phyloP scores from a whole-genome alignment of 2,113 vertebrate species.

The Himantopus leucocephalus region DNA sequence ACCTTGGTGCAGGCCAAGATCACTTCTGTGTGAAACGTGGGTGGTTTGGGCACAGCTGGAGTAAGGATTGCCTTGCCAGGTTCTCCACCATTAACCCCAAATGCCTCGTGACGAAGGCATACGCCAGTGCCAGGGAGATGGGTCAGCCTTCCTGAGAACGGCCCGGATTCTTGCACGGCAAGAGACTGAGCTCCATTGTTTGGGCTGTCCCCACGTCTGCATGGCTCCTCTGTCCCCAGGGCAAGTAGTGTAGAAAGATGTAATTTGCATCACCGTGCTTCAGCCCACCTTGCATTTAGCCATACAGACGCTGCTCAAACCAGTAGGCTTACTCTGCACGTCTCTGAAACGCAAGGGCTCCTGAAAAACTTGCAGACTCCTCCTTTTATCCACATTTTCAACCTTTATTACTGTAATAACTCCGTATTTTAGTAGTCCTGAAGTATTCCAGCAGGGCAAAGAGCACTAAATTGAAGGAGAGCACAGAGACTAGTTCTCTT shows the following conservation, averaged over 20 bases:
- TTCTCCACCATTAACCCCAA: background rate
- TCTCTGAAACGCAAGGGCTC: background rate
- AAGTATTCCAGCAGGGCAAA: background rate
- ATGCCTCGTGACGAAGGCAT: background rate
- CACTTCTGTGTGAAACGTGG: no score
- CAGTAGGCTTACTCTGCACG: background rate
- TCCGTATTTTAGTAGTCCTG: background rate
- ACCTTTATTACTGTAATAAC: background rate
- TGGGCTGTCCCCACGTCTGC: background rate
- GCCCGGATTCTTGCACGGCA: background rate
- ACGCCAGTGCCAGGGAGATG: background rate
- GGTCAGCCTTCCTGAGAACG: accelerated
- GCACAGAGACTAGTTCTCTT: background rate
- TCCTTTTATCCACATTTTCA: background rate
- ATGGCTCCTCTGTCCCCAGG: accelerated
- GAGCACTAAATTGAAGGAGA: background rate
- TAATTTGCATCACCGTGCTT: background rate
- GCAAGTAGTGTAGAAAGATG: accelerated
- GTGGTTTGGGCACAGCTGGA: background rate
- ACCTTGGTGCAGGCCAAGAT: background rate
- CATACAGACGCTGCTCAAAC: background rate
- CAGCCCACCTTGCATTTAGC: background rate
- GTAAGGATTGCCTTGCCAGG: background rate
- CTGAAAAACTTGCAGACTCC: background rate
- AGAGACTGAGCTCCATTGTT: background rate